Evolutionary conservation across 2,797 vertebrate species (phyloP), one percentile per base, ranked within the genome.

Genomic region (Rhinella marina): DNA sequence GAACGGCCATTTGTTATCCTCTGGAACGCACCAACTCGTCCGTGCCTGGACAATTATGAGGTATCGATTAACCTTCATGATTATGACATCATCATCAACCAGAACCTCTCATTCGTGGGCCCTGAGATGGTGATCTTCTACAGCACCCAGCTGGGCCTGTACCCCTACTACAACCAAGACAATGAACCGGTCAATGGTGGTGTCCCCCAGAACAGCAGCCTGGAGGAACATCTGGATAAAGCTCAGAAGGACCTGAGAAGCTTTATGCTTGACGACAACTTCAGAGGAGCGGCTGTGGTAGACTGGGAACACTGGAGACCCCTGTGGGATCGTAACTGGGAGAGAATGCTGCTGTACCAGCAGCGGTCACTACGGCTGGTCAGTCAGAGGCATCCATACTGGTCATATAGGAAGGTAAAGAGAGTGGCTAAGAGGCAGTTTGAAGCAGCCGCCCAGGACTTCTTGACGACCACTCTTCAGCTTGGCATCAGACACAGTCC

Each of bases 291-390:
- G 91, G 96, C 95, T 0, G 95, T 99, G 82, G 92, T 99, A 0
- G 98, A 99, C 93, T 99, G 98, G 98, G 98, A 99, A 93, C 94
- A 91, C 62, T 99, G 98, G 98, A 95, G 96, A 29, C 98, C 98
- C 0, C 82, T 96, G 12, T 99, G 98, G 98, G 82, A 90, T 87
- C 96, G 97, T 68, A 97, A 99, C 93, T 98, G 98, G 97, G 94
- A 82, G 17, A 86, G 89, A 66, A 97, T 96, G 92, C 48, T 93
- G 19, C 92, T 98, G 79, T 99, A 99, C 91, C 92, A 88, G 87
- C 88, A 94, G 54, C 93, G 91, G 8, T 99, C 98, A 0, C 88
- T 89, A 88, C 90, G 90, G 0, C 92, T 98, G 72, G 96, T 97
- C 57, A 90, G 10, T 90, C 90, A 92, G 86, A 91, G 86, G 87